Evolutionary conservation across 2,888 invertebrate genomes (phyloP).

Genomic region (Griposia aprilina): DNA sequence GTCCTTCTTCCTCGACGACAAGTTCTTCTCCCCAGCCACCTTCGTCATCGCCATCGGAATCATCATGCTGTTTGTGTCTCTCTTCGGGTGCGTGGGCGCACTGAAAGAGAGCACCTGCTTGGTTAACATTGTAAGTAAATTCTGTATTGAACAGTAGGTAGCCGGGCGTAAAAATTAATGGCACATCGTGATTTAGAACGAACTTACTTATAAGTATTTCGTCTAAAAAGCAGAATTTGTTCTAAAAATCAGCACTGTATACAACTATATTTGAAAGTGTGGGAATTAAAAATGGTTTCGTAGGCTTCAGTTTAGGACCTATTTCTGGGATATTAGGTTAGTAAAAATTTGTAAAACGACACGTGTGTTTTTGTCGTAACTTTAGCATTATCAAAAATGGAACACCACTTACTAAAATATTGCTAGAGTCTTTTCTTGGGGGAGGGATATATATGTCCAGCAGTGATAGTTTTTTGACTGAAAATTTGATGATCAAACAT

Average conservation of each 20-base stretch:
- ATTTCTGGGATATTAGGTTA: no score
- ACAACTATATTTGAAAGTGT: no score
- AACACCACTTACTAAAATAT: background rate
- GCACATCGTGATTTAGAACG: background rate
- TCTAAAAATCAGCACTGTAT: no score
- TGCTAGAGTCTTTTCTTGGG: background rate
- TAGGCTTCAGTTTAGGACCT: no score
- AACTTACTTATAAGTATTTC: background rate
- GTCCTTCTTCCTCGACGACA: constrained; percentile 94
- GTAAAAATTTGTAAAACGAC: no score
- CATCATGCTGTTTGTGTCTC: constrained; percentile 96
- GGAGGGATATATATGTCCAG: no score
- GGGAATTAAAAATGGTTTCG: no score
- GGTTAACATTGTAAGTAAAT: constrained; percentile 92
- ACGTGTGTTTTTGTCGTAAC: background rate
- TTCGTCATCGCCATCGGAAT: constrained; percentile 95
- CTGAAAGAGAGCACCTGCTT: constrained; percentile 96
- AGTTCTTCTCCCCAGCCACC: constrained; percentile 95
- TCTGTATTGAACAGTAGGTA: background rate
- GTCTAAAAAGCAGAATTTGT: no score
- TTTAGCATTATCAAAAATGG: background rate
- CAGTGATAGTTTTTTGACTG: background rate
- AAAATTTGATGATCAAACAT: background rate
- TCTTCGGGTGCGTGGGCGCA: constrained; percentile 97
- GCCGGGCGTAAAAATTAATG: background rate